These are phyloP conservation scores for Ptilorrhoa leucosticta DNA, from an alignment of 2,113 vertebrate species.

Conservation along the genomic window DNA sequence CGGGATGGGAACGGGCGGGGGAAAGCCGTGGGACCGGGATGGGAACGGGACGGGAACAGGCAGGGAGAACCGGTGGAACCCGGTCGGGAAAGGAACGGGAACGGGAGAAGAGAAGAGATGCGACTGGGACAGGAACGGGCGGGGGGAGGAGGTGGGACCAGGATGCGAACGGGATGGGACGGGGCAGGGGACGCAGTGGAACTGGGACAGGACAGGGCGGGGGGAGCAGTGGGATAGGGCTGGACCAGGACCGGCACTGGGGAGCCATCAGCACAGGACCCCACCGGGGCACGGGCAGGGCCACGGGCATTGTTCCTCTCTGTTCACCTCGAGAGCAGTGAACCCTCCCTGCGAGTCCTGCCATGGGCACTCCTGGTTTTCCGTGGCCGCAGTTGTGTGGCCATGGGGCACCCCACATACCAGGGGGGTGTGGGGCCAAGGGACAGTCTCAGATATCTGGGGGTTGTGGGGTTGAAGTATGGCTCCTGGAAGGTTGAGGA, in stretches of 20 bases:
- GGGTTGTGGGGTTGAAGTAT: too few species aligned
- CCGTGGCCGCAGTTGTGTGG: neutral
- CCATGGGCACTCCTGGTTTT: neutral
- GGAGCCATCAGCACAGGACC: neutral
- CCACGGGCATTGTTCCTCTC: too few species aligned
- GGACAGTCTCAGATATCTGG: neutral
- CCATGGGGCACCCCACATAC: neutral
- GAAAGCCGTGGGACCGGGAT: neutral
- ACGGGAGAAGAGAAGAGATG: neutral
- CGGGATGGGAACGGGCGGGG: neutral
- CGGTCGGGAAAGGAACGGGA: neutral
- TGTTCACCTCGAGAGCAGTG: too few species aligned
- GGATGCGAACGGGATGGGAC: neutral
- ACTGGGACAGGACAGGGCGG: neutral
- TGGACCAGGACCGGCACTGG: too few species aligned
- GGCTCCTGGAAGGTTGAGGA: neutral
- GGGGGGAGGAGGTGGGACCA: too few species aligned
- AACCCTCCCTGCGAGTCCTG: fast-evolving
- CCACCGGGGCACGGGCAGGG: fast-evolving
- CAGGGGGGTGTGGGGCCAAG: fast-evolving
- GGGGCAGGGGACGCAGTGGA: neutral
- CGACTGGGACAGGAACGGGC: fast-evolving
- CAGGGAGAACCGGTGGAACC: fast-evolving
- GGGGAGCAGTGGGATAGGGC: too few species aligned
- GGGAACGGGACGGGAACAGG: too few species aligned